phyloP scores from a whole-genome alignment of 2,113 vertebrate genomes.

The Nipponia nippon region DNA sequence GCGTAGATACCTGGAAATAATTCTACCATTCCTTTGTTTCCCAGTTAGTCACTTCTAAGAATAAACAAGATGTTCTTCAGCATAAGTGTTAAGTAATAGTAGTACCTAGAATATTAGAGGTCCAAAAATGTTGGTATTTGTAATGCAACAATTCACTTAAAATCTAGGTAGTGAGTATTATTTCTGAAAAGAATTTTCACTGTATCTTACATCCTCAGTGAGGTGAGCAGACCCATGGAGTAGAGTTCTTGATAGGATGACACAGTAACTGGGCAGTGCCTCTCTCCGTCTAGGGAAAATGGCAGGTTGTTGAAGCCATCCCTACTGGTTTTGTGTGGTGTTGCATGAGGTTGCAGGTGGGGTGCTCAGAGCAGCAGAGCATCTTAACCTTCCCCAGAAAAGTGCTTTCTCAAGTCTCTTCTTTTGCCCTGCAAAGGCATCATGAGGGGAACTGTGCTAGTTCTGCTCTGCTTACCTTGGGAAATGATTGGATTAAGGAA shows the following conservation, averaged over 20 bases:
- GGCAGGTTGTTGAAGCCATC: background rate
- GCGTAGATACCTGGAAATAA: background rate
- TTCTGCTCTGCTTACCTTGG: background rate
- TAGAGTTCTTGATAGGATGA: background rate
- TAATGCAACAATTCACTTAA: background rate
- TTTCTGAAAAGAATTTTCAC: background rate
- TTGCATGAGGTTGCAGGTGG: background rate
- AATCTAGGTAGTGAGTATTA: background rate
- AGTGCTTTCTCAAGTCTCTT: background rate
- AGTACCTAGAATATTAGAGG: background rate
- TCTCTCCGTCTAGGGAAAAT: accelerated
- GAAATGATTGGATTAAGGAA: background rate
- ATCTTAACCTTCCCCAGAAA: background rate
- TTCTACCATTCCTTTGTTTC: background rate
- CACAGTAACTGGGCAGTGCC: background rate
- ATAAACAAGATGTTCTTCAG: background rate
- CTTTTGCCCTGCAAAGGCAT: background rate
- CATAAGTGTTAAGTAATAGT: background rate
- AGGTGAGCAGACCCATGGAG: background rate
- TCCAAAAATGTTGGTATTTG: background rate
- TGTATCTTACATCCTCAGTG: background rate
- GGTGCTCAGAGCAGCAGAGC: background rate
- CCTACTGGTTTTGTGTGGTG: background rate
- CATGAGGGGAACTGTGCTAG: accelerated
- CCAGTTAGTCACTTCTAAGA: background rate